phyloP scores from a whole-genome alignment of 2,113 vertebrate species.

The Irena cyanogastra region DNA sequence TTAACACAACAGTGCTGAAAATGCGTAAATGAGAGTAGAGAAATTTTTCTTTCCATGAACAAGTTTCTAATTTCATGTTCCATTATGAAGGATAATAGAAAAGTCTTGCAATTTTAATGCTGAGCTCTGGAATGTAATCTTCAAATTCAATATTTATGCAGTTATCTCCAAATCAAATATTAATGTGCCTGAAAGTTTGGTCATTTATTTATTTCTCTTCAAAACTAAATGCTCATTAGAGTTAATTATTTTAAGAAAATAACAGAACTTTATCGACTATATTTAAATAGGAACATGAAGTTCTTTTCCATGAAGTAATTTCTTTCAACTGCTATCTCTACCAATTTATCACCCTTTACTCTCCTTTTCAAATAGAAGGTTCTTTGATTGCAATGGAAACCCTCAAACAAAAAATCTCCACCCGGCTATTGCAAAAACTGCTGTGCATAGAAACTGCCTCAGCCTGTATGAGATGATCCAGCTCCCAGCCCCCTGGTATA shows the following conservation, averaged over 20 bases:
- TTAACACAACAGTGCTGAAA: neutral
- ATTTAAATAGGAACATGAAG: neutral
- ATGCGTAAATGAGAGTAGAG: neutral
- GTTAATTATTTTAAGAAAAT: slow-evolving; percentile 65
- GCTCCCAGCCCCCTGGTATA: neutral
- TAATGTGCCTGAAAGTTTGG: slow-evolving; percentile 59
- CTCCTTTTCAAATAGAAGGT: neutral
- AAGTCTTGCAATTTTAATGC: slow-evolving; percentile 74
- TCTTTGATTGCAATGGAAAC: neutral
- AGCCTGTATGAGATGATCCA: fast-evolving
- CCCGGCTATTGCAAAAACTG: neutral
- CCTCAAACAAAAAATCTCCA: neutral
- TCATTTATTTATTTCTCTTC: slow-evolving; percentile 66
- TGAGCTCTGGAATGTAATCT: slow-evolving; percentile 63
- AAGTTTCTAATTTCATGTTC: slow-evolving; percentile 69
- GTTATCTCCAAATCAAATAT: slow-evolving; percentile 76
- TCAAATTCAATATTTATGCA: slow-evolving; percentile 73
- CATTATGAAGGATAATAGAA: slow-evolving; percentile 67
- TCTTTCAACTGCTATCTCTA: neutral
- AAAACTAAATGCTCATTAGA: slow-evolving; percentile 42
- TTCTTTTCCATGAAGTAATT: neutral
- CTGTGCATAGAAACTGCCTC: neutral
- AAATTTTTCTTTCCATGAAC: slow-evolving; percentile 37
- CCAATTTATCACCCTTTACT: neutral
- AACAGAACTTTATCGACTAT: neutral